phyloP scores from a whole-genome alignment of 2,797 vertebrate species.

The Labroides dimidiatus region DNA sequence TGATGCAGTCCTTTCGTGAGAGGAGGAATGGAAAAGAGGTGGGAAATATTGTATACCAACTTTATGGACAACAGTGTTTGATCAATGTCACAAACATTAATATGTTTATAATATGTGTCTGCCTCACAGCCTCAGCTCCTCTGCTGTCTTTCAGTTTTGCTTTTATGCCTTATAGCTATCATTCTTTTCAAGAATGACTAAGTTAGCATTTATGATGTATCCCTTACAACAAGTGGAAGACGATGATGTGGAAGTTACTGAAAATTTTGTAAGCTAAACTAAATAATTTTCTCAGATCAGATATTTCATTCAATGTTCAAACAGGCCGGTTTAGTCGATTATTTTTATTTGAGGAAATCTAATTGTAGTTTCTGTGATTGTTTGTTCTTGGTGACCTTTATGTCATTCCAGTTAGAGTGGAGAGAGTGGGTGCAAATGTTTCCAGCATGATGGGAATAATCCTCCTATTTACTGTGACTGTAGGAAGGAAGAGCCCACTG shows the following conservation, averaged over 20 bases:
- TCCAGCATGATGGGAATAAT: conserved; percentile 56
- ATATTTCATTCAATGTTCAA: neutral
- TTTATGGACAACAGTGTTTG: too few species aligned
- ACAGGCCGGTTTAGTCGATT: neutral
- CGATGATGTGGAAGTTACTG: neutral
- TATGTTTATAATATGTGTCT: too few species aligned
- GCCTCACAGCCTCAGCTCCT: too few species aligned
- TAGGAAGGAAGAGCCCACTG: conserved; percentile 55
- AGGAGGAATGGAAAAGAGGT: too few species aligned
- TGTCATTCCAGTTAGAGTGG: conserved; percentile 13
- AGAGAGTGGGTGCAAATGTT: conserved; percentile 62
- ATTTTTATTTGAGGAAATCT: neutral
- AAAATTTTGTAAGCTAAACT: neutral
- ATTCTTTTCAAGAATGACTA: neutral
- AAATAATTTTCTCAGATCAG: neutral
- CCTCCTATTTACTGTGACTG: conserved; percentile 49
- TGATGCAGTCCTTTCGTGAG: too few species aligned
- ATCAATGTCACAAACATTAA: too few species aligned
- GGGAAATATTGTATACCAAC: too few species aligned
- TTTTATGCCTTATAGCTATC: neutral
- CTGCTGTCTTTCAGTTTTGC: neutral
- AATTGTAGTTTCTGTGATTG: conserved; percentile 21
- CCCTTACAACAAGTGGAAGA: neutral
- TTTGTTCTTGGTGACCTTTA: conserved; percentile 50
- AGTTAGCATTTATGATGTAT: too few species aligned